phyloP scores from a whole-genome alignment of 2,888 invertebrate genomes.

The Arrhopalites spinosus region DNA sequence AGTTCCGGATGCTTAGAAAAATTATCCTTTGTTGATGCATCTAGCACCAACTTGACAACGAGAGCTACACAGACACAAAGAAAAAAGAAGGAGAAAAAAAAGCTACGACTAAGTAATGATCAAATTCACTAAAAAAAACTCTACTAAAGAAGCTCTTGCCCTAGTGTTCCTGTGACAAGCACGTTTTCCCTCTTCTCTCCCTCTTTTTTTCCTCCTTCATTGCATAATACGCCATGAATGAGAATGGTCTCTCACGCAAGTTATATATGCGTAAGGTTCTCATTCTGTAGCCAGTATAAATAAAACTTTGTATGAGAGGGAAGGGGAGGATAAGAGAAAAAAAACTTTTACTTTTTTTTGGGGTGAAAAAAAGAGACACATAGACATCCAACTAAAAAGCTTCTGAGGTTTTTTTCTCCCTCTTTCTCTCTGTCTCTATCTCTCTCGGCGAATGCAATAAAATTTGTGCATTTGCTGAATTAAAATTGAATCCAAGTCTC shows the following conservation, averaged over 20 bases:
- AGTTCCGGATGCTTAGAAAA: neutral
- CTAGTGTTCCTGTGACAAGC: constrained; percentile 29
- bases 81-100: no score
- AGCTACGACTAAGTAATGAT: constrained; percentile 37
- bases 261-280: neutral
- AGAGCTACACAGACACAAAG: constrained; percentile 23
- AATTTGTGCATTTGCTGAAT: constrained; percentile 52
- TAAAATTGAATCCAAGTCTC: constrained; percentile 47
- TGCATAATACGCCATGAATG: neutral
- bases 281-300: no score
- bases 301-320: neutral
- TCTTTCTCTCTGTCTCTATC: neutral
- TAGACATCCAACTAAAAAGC: constrained; percentile 38
- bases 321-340: constrained; percentile 13
- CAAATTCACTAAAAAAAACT: constrained; percentile 37
- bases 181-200: constrained; percentile 22
- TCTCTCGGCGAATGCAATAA: constrained; percentile 34
- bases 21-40: constrained; percentile 35
- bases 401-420: constrained; percentile 36
- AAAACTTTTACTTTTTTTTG: constrained; percentile 25
- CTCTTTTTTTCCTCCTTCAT: neutral
- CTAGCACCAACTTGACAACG: constrained; percentile 6
- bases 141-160: no score
- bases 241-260: neutral
- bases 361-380: no score